A percentile compares a stretch with the other conserved stretches of the same genome.
Conservation (phyloP, 2,113 vertebrate species). For the Copsychus sechellarum region DNA sequence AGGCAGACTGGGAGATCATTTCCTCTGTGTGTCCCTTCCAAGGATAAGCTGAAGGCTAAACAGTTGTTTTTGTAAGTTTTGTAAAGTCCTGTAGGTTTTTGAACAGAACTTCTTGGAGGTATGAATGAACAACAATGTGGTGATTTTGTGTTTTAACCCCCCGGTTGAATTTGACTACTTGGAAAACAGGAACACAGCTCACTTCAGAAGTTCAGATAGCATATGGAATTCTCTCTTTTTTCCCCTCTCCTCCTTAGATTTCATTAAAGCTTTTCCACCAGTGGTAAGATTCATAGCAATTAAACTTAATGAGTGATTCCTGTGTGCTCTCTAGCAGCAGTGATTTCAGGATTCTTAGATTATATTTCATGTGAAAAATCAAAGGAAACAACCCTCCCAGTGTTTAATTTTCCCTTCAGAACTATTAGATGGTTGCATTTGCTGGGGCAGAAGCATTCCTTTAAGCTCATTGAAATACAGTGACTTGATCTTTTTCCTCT, state of each 20-base stretch:
- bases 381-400: accelerated
- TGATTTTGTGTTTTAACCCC: background rate
- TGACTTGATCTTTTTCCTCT: background rate
- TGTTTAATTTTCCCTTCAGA: background rate
- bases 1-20: background rate
- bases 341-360: background rate
- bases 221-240: background rate
- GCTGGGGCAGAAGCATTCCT: background rate
- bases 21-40: background rate
- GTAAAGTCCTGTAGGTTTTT: background rate
- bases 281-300: background rate
- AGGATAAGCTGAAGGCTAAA: background rate
- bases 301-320: background rate
- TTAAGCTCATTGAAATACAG: background rate
- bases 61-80: background rate
- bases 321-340: background rate
- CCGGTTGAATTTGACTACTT: background rate
- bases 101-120: background rate
- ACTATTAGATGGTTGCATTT: background rate
- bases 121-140: background rate
- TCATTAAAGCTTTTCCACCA: background rate
- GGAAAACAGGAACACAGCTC: background rate
- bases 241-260: accelerated
- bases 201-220: background rate
- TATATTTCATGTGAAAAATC: background rate